Evolutionary conservation across 2,797 vertebrate species (phyloP), one percentile per base, ranked within the genome.

Genomic region (Acrocephalus scirpaceus): DNA sequence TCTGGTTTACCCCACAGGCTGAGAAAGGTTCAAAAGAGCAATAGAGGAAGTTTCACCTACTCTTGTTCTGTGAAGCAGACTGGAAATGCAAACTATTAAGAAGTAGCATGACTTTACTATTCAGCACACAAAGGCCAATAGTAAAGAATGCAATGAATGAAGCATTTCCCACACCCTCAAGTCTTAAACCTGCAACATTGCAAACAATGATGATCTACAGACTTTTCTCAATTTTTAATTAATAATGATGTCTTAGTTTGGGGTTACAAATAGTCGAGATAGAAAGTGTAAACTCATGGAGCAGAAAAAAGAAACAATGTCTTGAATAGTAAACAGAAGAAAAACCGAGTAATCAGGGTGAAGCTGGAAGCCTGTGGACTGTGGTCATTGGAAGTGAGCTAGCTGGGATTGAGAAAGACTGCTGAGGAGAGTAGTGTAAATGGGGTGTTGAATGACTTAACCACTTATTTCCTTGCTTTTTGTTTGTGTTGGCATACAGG

Each of bases 381-480:
- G 48, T 44, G 76, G 54, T 75, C 16, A 3, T 5, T 83, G 45
- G 86, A 95, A 94, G n/a, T 16, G 32, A 94, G 60, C 76, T 54
- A 74, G 62, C 6, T n/a, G 36, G 87, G 57, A 74, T 1, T 67
- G 73, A 93, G 70, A 76, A 79, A 76, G 30, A 48, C 3, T 79
- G 25, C 17, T 2, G 9, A 82, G 44, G 44, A 94, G 26, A 42
- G 29, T 2, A 74, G 57, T 32, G 65, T 32, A 90, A 95, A 93
- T 54, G 60, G 56, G 56, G 69, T 82, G 67, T 14, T 85, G 91
- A 96, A 78, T 76, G 44, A 89, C 60, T 94, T 88, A 91, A 95
- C 67, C 71, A 64, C 71, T 87, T 66, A 91, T 38, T 94, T 91
- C 84, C 84, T 92, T 58, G 44, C 40, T 78, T 82, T 88, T 77